Percentiles rank a stretch among this genome's conserved stretches.
phyloP scores from a whole-genome alignment of 2,113 vertebrate genomes.

The Gnathonemus longibarbis region DNA sequence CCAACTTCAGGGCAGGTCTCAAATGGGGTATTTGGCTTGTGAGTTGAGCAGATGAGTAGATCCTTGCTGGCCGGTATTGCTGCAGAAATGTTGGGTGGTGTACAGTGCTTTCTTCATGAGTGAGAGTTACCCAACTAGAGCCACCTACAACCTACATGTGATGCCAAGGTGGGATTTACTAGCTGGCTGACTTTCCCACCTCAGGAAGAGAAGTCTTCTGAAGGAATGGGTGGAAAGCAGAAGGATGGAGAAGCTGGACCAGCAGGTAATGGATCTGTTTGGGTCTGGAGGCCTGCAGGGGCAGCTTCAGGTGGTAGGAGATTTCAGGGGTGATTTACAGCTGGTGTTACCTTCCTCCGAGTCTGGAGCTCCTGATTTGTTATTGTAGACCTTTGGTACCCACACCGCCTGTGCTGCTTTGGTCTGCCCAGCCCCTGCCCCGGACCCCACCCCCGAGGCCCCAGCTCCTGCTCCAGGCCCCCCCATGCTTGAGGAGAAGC shows the following conservation, averaged over 20 bases:
- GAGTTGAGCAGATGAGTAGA: not conserved
- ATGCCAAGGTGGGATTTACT: conserved; percentile 2
- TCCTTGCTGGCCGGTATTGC: not conserved
- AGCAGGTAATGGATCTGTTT: not conserved
- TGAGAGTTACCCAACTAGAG: not conserved
- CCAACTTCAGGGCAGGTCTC: not conserved
- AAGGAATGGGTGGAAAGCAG: not conserved
- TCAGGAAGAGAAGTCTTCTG: conserved; percentile 40
- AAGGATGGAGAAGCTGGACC: conserved; percentile 12
- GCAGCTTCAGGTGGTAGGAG: not conserved
- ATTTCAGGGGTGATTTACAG: not conserved
- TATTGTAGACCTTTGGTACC: not conserved
- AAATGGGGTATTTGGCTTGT: not conserved
- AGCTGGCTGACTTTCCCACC: not conserved
- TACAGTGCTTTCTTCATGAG: not conserved
- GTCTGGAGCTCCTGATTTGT: not conserved
- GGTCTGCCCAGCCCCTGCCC: not conserved
- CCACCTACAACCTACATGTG: not conserved
- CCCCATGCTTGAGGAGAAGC: conserved; percentile 15
- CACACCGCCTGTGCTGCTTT: not conserved
- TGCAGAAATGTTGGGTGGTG: not conserved
- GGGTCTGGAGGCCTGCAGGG: not conserved
- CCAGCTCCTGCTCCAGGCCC: not conserved
- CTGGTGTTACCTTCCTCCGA: not conserved
- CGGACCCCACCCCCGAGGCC: not conserved